phyloP scores from a whole-genome alignment of 2,113 vertebrate genomes.

The Odocoileus virginianus region DNA sequence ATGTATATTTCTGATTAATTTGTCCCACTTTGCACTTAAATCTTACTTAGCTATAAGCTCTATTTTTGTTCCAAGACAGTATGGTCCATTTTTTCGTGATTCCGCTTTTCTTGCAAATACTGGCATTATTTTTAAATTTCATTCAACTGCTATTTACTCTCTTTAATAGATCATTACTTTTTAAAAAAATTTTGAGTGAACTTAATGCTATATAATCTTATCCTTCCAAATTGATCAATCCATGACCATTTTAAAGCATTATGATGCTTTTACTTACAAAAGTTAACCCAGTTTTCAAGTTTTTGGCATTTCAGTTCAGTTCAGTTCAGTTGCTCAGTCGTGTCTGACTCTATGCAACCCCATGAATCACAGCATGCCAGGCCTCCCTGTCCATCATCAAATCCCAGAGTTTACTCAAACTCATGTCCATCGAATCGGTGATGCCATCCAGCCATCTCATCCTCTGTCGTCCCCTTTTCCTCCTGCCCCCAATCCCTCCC shows the following conservation, averaged over 20 bases:
- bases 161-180: background rate
- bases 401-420: no score
- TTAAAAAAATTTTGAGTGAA: background rate
- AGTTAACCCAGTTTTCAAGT: background rate
- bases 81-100: background rate
- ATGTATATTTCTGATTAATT: background rate
- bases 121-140: conserved; percentile 28
- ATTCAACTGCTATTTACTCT: background rate
- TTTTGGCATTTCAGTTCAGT: background rate
- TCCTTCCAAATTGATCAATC: background rate
- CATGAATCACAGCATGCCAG: no score
- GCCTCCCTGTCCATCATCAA: no score
- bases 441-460: no score
- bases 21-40: background rate
- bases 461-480: no score
- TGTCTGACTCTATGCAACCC: no score
- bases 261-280: background rate
- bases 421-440: no score
- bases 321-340: no score
- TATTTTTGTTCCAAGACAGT: background rate
- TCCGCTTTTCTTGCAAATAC: conserved; percentile 36
- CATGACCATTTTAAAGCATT: background rate
- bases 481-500: no score
- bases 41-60: background rate
- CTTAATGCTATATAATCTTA: background rate